phyloP scores from a whole-genome alignment of 2,797 vertebrate genomes.

The Gobionotothen gibberifrons region DNA sequence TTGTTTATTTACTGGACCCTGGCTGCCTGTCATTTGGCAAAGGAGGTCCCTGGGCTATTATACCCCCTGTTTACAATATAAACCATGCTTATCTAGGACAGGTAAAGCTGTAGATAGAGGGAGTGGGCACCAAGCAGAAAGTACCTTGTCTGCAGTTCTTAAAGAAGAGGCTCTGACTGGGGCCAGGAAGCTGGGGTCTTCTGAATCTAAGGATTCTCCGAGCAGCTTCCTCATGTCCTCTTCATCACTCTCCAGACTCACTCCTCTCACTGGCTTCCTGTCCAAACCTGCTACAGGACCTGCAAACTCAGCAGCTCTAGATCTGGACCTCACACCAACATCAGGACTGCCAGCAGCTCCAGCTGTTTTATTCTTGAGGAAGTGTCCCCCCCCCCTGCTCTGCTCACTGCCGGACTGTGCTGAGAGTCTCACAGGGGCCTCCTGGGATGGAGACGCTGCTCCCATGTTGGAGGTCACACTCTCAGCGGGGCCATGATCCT shows the following conservation, averaged over 20 bases:
- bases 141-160: constrained; percentile 55
- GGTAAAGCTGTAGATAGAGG: background rate
- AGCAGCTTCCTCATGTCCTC: constrained; percentile 81
- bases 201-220: constrained; percentile 71
- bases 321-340: background rate
- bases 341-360: background rate
- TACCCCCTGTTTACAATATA: no score
- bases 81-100: no score
- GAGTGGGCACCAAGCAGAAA: background rate
- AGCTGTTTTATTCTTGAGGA: constrained; percentile 76
- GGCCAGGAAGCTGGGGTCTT: constrained; percentile 49
- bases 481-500: background rate
- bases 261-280: constrained; percentile 16
- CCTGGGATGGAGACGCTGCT: background rate
- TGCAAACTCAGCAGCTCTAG: constrained; percentile 18
- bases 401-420: constrained; percentile 51
- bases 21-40: no score
- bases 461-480: background rate
- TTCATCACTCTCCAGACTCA: constrained; percentile 82
- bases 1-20: no score
- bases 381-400: constrained; percentile 53
- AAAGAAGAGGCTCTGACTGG: background rate
- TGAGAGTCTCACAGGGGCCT: constrained; percentile 15
- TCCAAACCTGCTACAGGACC: background rate
- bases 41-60: no score